Evolutionary conservation across 2,888 invertebrate species (phyloP), one percentile per base, ranked within the genome.

Genomic region (Lysandra bellargus): DNA sequence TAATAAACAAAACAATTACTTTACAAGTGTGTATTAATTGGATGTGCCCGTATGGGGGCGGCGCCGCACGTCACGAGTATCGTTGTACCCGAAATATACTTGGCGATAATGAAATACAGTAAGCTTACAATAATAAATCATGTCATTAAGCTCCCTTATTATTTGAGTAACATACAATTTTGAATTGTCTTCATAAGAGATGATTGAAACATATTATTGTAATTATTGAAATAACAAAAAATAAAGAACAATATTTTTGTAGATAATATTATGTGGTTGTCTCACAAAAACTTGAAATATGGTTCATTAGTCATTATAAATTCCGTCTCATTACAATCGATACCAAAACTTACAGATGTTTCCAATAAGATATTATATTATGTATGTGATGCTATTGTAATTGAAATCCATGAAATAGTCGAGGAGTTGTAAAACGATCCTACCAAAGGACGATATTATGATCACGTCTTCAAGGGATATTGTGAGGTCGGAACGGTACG

Each of bases 1-100:
- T 33, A 64, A 69, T 69, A 69, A 69, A 69, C 33, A 37, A 69
- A 69, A 69, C 69, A 69, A 69, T 69, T 17, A 69, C 33, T n/a
- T 12, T 69, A 14, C 33, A 64, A 64, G 64, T 30, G 33, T 33
- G 17, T 69, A 33, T 33, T 69, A 69, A 69, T 69, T 69, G 33
- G 33, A 69, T 1, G 9, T 61, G 69, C 69, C 69, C 69, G 69
- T 14, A 69, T 69, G 33, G 33, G 69, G 69, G 69, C 69, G 69
- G 69, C 33, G 69, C 14, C 69, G 33, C 69, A 69, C 33, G 69
- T 69, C 33, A 33, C 33, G 33, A 69, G 33, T 37, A 0, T 69
- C 33, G 23, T 69, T 69, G 37, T 69, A 37, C 69, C 69, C 69
- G 33, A 69, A 69, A 69, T 69, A 23, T 61, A 61, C 12, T 69